Percentiles rank a stretch among this genome's conserved stretches.
Conservation (phyloP, 2,113 vertebrate species). For the Etheostoma spectabile region DNA sequence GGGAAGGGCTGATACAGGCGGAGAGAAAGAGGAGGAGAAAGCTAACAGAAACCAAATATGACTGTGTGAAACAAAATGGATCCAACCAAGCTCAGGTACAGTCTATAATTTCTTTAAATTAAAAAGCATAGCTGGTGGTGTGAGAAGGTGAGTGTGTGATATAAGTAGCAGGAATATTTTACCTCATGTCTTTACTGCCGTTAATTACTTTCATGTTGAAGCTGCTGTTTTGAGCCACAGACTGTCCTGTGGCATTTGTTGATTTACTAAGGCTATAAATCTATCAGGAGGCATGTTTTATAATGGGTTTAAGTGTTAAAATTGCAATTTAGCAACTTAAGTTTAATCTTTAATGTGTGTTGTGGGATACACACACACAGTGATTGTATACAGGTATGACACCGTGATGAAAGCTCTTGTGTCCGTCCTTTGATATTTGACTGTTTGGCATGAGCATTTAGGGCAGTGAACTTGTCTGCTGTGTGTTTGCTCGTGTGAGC, state of each 20-base stretch:
- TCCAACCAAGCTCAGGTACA: constrained; percentile 76
- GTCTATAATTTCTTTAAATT: constrained; percentile 21
- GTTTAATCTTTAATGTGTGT: constrained; percentile 4
- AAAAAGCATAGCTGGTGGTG: not conserved
- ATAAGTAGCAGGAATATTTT: not conserved
- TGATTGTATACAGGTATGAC: constrained; percentile 38
- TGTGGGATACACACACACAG: constrained; percentile 5
- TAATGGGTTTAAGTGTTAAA: not conserved
- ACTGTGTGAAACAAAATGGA: constrained; percentile 76
- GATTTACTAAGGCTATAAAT: constrained; percentile 12
- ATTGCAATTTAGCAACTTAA: not conserved
- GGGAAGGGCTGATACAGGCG: constrained; percentile 51
- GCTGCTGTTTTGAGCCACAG: not conserved
- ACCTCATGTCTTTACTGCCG: not conserved
- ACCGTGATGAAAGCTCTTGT: constrained; percentile 42
- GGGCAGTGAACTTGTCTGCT: constrained; percentile 1
- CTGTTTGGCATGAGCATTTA: not conserved
- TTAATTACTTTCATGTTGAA: not conserved
- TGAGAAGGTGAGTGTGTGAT: not conserved
- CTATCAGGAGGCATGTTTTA: not conserved
- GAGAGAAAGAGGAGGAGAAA: constrained; percentile 61
- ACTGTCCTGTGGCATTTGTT: not conserved
- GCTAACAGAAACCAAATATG: constrained; percentile 74
- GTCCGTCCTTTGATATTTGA: constrained; percentile 43
- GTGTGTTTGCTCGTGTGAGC: not conserved